phyloP scores from a whole-genome alignment of 64 coral and sea anemone species.

The Cladopsammia gracilis region DNA sequence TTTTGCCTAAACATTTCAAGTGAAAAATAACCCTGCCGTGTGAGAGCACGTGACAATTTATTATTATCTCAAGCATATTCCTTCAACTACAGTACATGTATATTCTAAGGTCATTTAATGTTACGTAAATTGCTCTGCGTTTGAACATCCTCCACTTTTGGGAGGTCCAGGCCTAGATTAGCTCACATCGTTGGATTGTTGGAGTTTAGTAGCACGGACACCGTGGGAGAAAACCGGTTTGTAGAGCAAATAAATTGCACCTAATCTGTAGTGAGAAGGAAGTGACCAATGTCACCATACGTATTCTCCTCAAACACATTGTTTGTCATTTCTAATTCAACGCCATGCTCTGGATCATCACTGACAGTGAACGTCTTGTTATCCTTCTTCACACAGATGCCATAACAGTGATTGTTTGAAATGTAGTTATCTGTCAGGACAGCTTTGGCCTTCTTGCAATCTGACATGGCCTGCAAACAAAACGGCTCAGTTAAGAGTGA shows the following conservation, averaged over 20 bases:
- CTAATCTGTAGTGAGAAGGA: background rate
- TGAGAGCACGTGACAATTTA: too few species aligned
- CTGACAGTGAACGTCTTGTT: slow-evolving; percentile 21
- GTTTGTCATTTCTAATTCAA: slow-evolving; percentile 77
- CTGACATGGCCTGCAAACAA: slow-evolving; percentile 63
- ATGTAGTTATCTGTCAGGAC: slow-evolving; percentile 79
- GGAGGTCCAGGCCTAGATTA: too few species aligned
- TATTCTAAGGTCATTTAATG: too few species aligned
- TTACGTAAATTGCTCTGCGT: too few species aligned
- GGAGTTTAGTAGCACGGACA: too few species aligned
- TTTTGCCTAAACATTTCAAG: too few species aligned
- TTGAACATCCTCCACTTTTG: too few species aligned
- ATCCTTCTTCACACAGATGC: slow-evolving; percentile 81
- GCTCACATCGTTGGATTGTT: too few species aligned
- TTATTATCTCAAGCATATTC: too few species aligned
- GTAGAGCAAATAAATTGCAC: background rate
- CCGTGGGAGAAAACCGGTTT: too few species aligned
- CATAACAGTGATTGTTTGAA: slow-evolving; percentile 85
- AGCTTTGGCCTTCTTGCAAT: slow-evolving; percentile 51
- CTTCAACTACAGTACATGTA: too few species aligned
- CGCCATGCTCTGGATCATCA: slow-evolving; percentile 42
- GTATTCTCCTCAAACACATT: slow-evolving; percentile 84
- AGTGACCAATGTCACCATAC: slow-evolving; percentile 59
- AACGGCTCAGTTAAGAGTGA: background rate
- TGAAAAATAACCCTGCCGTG: too few species aligned